Percentiles rank a stretch among this genome's conserved stretches.
These are phyloP conservation scores for Procambarus clarkii DNA, from an alignment of 1,140 invertebrate species.

Conservation along the genomic window DNA sequence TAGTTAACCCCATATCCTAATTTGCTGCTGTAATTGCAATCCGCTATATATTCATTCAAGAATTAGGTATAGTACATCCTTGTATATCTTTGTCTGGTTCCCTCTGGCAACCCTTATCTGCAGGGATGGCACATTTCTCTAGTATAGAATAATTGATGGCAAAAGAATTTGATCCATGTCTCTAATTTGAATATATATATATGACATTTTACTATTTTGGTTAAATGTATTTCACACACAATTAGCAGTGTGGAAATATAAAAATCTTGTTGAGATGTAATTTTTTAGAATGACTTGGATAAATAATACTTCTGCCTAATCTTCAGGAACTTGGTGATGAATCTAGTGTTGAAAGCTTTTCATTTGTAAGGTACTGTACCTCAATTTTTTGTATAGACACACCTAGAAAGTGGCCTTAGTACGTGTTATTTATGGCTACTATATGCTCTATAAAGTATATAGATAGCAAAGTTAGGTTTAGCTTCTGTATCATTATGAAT, in stretches of 20 bases:
- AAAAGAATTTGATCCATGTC: no score
- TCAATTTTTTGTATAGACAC: background rate
- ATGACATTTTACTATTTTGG: no score
- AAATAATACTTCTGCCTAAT: background rate
- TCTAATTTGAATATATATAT: no score
- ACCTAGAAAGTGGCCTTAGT: conserved; percentile 9
- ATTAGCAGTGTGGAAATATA: background rate
- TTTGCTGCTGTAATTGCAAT: background rate
- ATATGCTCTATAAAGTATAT: background rate
- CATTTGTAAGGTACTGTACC: background rate
- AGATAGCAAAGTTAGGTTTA: background rate
- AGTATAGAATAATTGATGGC: no score
- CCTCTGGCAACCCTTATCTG: no score
- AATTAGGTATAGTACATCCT: no score
- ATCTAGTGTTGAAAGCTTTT: background rate
- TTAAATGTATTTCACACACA: no score
- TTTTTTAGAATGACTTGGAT: background rate
- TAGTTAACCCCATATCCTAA: no score
- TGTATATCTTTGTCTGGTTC: no score
- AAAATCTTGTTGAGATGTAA: background rate
- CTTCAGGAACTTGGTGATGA: background rate
- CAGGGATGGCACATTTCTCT: no score
- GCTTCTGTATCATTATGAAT: background rate
- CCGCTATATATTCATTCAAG: no score
- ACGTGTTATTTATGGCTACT: background rate